phyloP scores from a whole-genome alignment of 1,140 invertebrate species.

The Sycobia sp. region DNA sequence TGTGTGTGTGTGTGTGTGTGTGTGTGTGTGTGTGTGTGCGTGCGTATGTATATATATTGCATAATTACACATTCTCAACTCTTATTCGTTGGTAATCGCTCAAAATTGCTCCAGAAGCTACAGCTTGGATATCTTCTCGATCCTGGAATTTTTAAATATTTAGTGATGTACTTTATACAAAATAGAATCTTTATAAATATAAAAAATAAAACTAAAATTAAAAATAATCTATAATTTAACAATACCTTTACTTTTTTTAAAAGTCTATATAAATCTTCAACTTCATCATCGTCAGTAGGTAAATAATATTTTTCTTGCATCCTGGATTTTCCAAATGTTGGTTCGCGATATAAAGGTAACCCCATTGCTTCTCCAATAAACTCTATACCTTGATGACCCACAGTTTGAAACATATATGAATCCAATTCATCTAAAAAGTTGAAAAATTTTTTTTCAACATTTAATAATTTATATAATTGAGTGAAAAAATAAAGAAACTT shows the following conservation, averaged over 20 bases:
- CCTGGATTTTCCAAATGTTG: conserved; percentile 81
- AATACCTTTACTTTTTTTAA: conserved; percentile 82
- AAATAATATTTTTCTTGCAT: conserved; percentile 83
- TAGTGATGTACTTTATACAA: conserved; percentile 10
- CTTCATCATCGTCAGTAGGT: conserved; percentile 90
- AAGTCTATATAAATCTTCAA: conserved; percentile 95
- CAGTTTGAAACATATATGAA: conserved; percentile 99
- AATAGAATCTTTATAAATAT: not conserved
- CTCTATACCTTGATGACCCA: conserved; percentile 93
- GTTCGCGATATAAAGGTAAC: conserved; percentile 85
- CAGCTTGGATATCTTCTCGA: conserved; percentile 83
- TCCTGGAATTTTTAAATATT: conserved; percentile 64
- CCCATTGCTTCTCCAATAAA: conserved; percentile 92
- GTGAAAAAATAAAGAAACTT: not conserved
- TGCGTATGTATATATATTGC: not conserved
- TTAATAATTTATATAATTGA: not conserved
- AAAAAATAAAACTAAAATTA: conserved; percentile 19
- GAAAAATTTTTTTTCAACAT: not conserved
- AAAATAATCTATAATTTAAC: not conserved
- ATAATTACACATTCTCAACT: conserved; percentile 95
- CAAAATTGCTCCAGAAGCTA: conserved; percentile 95
- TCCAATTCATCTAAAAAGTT: conserved; percentile 86
- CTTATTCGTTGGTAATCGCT: conserved; percentile 97
- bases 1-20: too few species aligned
- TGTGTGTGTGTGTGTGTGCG: too few species aligned